Base-by-base conservation (phyloP, 2,797 vertebrate genomes). In the Eurystomus glaucurus region DNA sequence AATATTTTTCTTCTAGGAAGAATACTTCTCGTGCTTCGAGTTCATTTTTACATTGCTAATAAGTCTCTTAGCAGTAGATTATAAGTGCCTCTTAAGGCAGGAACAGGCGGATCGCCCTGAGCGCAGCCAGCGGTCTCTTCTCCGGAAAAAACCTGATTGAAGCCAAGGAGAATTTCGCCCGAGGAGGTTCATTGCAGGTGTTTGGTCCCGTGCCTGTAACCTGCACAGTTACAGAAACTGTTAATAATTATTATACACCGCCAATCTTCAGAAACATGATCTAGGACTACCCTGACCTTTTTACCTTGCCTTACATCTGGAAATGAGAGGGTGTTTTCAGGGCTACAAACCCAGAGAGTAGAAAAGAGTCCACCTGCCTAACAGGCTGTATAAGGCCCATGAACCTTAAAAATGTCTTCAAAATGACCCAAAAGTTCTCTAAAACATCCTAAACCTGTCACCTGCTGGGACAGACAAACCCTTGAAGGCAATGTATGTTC, bases 31-130 rank as follows among this genome's bases (percentile, higher is more conserved):
- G 76, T 29, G 65, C 87, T 58, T 46, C 66, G 31, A 20, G 50
- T 77, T 94, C 77, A 8, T 79, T 93, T 96, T 90, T 93, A 80
- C 85, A 92, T 94, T 94, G 95, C 93, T 97, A 96, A 95, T 88
- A 80, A 94, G 85, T 92, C 86, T 97, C 94, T 94, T 46, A 77
- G 85, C 84, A 71, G 86, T 54, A 31, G 88, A 94, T 91, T 35
- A 41, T 43, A 96, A 91, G 94, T 54, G 86, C 48, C 90, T 96
- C 90, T 96, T 46, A 46, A 92, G 66, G 45, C 88, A 39, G 90
- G 88, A 91, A 76, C 85, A 21, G 14, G 72, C 7, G 13, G 58
- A 71, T 81, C 10, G 65, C 91, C 94, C 88, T 77, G 74, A 85
- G 90, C 37, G 2, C 85, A 89, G 91, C 95, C 93, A 77, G 92